Base-by-base conservation (phyloP, 2,888 invertebrate genomes). In the Adela reaumurella region DNA sequence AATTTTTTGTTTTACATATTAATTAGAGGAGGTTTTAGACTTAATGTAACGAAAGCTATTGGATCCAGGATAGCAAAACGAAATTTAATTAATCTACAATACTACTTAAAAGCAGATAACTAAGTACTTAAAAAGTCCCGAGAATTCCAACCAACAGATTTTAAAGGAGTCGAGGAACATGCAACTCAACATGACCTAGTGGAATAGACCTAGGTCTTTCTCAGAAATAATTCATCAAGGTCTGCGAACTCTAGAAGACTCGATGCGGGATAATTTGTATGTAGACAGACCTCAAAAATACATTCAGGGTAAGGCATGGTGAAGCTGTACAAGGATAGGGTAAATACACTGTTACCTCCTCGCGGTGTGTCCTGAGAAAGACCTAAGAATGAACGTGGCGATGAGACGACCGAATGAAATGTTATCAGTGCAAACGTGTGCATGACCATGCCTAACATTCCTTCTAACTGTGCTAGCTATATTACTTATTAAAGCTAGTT, bases 291-390 rank as follows among this genome's bases (percentile, higher is more conserved):
- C 42, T 42, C 35, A 14, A 14, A 3, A 35, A 11, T 14, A 35
- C 35, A 35, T 35, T 14, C 6, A 14, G 35, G 35, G 35, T 35
- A 35, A 35, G 74, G 76, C 67, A 16, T 43, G 16, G 41, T 63
- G 62, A 68, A 76, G 74, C 74, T 67, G 62, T 61, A 51, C 45
- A 49, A 46, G 42, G 70, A 68, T 61, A 63, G 65, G 67, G 66
- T 65, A 63, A 64, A 73, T 71, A 70, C 69, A 59, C 58, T 60
- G 59, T 77, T 78, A 78, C 78, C 78, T 78, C 78, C 74, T 54
- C 66, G 74, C 61, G 70, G 65, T 61, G 69, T 61, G 66, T 70
- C 78, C 78, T 77, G 78, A 78, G 78, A 78, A 77, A 78, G 78
- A 78, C 78, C 78, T 78, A 78, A 73, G 77, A 70, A 78, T 73